These are phyloP conservation scores for Apis florea DNA, from an alignment of 1,140 invertebrate genomes.

Conservation along the genomic window DNA sequence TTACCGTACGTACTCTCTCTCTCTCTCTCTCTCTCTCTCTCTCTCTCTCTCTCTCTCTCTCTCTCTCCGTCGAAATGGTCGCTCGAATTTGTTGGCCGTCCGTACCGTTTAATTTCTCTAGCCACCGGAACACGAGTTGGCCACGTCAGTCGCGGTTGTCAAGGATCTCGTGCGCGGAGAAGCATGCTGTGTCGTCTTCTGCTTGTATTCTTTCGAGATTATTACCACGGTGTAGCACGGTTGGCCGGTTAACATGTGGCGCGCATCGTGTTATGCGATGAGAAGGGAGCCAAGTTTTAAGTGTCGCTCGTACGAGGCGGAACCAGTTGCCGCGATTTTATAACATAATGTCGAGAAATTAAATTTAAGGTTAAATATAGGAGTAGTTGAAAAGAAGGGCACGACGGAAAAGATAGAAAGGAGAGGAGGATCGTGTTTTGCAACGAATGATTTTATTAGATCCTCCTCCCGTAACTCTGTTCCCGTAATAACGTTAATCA, in stretches of 20 bases:
- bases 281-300: not conserved
- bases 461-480: not conserved
- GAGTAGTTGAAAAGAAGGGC: too few relatives aligned
- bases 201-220: too few relatives aligned
- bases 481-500: not conserved
- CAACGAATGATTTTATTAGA: not conserved
- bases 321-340: too few relatives aligned
- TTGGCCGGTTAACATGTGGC: not conserved
- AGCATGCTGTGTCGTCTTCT: not conserved
- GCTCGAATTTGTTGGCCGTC: conserved; percentile 54
- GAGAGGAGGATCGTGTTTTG: not conserved
- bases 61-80: not conserved
- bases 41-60: too few relatives aligned
- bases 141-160: not conserved
- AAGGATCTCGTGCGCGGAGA: not conserved
- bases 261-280: not conserved
- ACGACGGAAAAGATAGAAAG: not conserved
- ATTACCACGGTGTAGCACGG: not conserved
- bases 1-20: too few relatives aligned
- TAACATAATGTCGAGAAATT: not conserved
- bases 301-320: not conserved
- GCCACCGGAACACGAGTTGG: not conserved
- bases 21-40: too few relatives aligned
- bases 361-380: not conserved
- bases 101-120: not conserved